Percentiles rank a stretch among this genome's conserved stretches.
Conservation (phyloP, 2,888 invertebrate genomes). For the Leuctra nigra region DNA sequence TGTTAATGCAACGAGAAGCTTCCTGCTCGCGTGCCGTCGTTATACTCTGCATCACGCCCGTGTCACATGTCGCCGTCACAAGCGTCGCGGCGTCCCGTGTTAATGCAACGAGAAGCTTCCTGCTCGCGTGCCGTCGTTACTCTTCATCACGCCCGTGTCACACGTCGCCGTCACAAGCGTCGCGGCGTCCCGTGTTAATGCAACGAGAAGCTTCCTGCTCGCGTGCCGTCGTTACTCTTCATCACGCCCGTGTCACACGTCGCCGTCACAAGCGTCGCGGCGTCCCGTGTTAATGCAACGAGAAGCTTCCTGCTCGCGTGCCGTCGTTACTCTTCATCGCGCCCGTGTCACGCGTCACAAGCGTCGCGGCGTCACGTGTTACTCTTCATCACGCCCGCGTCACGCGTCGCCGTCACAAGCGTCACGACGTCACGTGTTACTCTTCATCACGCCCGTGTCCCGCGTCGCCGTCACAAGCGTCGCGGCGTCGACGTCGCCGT, state of each 20-base stretch:
- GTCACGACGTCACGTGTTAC: background rate
- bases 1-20: background rate
- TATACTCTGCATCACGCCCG: background rate
- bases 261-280: too few relatives aligned
- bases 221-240: too few relatives aligned
- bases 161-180: too few relatives aligned
- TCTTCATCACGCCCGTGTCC: background rate
- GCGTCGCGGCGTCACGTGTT: background rate
- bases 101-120: too few relatives aligned
- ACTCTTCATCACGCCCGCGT: background rate
- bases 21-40: background rate
- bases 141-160: too few relatives aligned
- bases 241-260: too few relatives aligned
- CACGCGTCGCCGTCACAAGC: background rate
- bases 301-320: background rate
- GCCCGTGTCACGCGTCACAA: background rate
- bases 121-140: too few relatives aligned
- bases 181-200: too few relatives aligned
- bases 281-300: background rate
- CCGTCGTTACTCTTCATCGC: background rate
- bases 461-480: background rate
- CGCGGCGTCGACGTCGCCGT: background rate
- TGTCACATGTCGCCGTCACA: background rate
- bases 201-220: too few relatives aligned
- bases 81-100: background rate